Conservation (phyloP, 2,888 invertebrate species). For the Acronicta leporina region DNA sequence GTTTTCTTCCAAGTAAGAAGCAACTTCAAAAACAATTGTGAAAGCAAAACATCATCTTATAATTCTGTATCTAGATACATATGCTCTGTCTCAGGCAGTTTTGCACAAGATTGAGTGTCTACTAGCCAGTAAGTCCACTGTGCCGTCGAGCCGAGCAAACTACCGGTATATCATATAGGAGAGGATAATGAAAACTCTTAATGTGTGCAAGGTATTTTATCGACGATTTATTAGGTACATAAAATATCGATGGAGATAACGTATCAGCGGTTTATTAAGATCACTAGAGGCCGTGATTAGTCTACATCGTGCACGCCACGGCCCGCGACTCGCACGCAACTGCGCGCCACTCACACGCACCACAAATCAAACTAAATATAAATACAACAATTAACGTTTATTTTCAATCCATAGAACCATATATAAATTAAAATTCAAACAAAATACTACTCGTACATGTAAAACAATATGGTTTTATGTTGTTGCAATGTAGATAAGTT, state of each 20-base stretch:
- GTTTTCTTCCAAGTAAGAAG: too few relatives aligned
- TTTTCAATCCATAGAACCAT: constrained; percentile 88
- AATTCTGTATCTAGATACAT: too few relatives aligned
- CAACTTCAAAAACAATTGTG: too few relatives aligned
- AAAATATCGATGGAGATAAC: constrained; percentile 76
- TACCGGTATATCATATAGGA: constrained; percentile 19
- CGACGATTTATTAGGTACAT: constrained; percentile 78
- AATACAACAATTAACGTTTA: constrained; percentile 88
- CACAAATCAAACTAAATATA: constrained; percentile 76
- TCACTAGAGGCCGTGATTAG: constrained; percentile 62
- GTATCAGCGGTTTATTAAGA: constrained; percentile 66
- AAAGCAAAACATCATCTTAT: too few relatives aligned
- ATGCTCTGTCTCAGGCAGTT: neutral
- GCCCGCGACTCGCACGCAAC: constrained; percentile 39
- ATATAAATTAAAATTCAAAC: constrained; percentile 84
- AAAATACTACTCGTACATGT: constrained; percentile 83
- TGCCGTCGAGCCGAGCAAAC: neutral
- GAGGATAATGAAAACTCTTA: constrained; percentile 71
- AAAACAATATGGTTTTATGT: constrained; percentile 83
- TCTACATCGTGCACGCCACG: constrained; percentile 33
- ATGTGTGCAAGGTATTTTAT: constrained; percentile 79
- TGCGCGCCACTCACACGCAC: constrained; percentile 42
- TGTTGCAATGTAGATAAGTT: constrained; percentile 68
- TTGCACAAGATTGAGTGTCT: neutral
- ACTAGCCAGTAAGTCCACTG: too few relatives aligned